A percentile compares a stretch with the other conserved stretches of the same genome.
These are phyloP conservation scores for Gibbula magus DNA, from an alignment of 2,888 invertebrate species.

Conservation along the genomic window DNA sequence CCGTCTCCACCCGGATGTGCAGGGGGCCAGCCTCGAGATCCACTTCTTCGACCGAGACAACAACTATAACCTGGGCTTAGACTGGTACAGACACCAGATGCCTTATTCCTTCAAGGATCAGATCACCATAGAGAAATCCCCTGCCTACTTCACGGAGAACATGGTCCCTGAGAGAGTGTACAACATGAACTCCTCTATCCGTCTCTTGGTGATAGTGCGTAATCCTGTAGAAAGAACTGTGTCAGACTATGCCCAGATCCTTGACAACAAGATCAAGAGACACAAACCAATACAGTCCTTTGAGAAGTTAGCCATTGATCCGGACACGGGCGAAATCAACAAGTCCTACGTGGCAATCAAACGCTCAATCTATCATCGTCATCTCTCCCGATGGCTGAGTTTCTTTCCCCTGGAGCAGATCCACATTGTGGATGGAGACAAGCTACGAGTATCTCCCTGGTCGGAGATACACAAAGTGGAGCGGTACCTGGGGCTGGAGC, in stretches of 20 bases:
- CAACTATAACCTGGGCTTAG: conserved; percentile 91
- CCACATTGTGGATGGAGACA: conserved; percentile 86
- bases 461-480: conserved; percentile 63
- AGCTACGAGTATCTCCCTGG: conserved; percentile 58
- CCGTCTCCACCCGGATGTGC: conserved; percentile 80
- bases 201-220: conserved; percentile 92
- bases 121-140: conserved; percentile 97
- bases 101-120: conserved; percentile 94
- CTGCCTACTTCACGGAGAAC: conserved; percentile 95
- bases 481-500: conserved; percentile 61
- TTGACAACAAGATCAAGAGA: conserved; percentile 75
- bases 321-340: conserved; percentile 70
- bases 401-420: conserved; percentile 93
- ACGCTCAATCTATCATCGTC: conserved; percentile 77
- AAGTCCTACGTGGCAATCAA: conserved; percentile 74
- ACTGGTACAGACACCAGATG: conserved; percentile 93
- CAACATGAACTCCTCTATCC: conserved; percentile 92
- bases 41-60: conserved; percentile 92
- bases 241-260: conserved; percentile 95
- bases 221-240: conserved; percentile 96
- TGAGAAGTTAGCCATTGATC: conserved; percentile 71
- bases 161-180: conserved; percentile 94
- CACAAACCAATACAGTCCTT: conserved; percentile 65
- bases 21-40: conserved; percentile 95
- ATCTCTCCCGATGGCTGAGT: conserved; percentile 92